A percentile compares a stretch with the other conserved stretches of the same genome.
Conservation (phyloP, 2,113 vertebrate genomes). For the Oncorhynchus clarkii region DNA sequence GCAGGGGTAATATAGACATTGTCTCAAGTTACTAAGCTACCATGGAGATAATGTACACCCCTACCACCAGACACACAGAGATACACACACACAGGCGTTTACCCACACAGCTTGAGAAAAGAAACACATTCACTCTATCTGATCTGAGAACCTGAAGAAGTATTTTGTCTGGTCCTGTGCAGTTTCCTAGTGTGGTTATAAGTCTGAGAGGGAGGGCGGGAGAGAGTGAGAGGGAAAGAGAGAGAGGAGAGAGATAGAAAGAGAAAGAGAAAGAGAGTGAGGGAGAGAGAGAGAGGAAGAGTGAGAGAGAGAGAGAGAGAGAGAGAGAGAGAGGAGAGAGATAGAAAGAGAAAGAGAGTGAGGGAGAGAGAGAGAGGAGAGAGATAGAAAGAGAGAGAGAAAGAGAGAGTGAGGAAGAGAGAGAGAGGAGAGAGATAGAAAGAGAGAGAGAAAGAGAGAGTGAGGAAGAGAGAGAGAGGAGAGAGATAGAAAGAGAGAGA, state of each 20-base stretch:
- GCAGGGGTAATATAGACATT: constrained; percentile 37
- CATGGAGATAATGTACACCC: constrained; percentile 9
- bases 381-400: too few species aligned
- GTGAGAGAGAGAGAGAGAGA: too few species aligned
- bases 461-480: too few species aligned
- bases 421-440: too few species aligned
- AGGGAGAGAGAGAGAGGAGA: too few species aligned
- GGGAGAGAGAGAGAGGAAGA: too few species aligned
- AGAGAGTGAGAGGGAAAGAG: constrained; percentile 4
- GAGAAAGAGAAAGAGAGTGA: too few species aligned
- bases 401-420: constrained; percentile 7
- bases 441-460: too few species aligned
- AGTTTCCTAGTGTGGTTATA: background rate
- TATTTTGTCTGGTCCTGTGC: constrained; percentile 17
- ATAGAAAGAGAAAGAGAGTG: too few species aligned
- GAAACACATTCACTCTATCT: constrained; percentile 7
- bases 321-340: too few species aligned
- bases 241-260: too few species aligned
- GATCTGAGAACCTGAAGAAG: constrained; percentile 27
- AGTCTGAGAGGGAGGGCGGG: constrained; percentile 10
- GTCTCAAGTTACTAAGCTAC: constrained; percentile 35
- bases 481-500: too few species aligned
- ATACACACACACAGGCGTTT: constrained; percentile 35
- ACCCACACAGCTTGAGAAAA: constrained; percentile 40
- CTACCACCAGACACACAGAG: constrained; percentile 28